Percentiles rank a stretch among this genome's conserved stretches.
These are phyloP conservation scores for Diorhabda carinulata DNA, from an alignment of 1,140 invertebrate genomes.

Conservation along the genomic window DNA sequence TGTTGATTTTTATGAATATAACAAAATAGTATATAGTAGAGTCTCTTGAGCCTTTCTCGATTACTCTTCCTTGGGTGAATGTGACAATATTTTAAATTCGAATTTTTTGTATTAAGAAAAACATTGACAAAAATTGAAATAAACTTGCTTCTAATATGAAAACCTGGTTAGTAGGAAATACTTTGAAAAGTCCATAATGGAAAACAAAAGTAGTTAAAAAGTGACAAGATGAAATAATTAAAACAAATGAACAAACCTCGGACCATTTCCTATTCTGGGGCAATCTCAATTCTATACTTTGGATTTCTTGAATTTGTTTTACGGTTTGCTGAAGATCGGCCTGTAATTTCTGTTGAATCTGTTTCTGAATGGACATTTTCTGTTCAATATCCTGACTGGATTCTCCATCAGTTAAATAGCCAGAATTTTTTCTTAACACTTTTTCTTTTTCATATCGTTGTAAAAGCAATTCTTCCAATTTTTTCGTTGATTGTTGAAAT, in stretches of 20 bases:
- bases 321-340: slow-evolving; percentile 47
- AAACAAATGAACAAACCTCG: slow-evolving; percentile 33
- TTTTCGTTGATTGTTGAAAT: slow-evolving; percentile 46
- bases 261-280: slow-evolving; percentile 47
- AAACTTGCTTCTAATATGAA: too few species aligned
- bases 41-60: too few species aligned
- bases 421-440: slow-evolving; percentile 29
- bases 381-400: slow-evolving; percentile 38
- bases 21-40: too few species aligned
- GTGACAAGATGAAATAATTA: too few species aligned
- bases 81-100: too few species aligned
- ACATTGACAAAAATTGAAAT: too few species aligned
- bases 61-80: too few species aligned
- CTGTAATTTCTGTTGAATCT: slow-evolving; percentile 47
- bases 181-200: too few species aligned
- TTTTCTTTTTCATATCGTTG: slow-evolving; percentile 44
- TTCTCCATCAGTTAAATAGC: slow-evolving; percentile 33
- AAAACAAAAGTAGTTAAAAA: too few species aligned
- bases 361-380: slow-evolving; percentile 45
- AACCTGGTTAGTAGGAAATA: too few species aligned
- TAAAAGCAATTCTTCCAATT: slow-evolving; percentile 45
- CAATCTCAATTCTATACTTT: slow-evolving; percentile 45
- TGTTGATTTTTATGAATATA: too few species aligned
- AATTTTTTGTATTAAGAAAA: too few species aligned
- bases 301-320: slow-evolving; percentile 48